phyloP scores from a whole-genome alignment of 2,888 invertebrate genomes.

The Pogonocherus hispidulus region DNA sequence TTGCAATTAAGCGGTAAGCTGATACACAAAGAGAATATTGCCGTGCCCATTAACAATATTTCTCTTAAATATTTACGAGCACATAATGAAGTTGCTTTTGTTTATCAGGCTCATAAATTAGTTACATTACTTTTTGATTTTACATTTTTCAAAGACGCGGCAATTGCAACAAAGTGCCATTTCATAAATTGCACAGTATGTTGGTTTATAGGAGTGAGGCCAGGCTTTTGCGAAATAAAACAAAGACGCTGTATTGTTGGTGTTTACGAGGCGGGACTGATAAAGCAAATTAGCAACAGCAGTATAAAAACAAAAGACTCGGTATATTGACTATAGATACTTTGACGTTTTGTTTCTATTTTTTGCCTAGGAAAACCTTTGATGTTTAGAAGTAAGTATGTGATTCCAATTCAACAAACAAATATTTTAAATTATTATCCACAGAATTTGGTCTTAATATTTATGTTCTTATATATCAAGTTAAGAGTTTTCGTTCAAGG shows the following conservation, averaged over 20 bases:
- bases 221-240: constrained; percentile 15
- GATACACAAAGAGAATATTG: constrained; percentile 62
- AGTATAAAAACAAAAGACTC: not conserved
- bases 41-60: constrained; percentile 57
- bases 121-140: constrained; percentile 42
- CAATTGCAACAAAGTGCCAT: constrained; percentile 29
- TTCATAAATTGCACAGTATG: constrained; percentile 12
- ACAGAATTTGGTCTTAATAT: too few species aligned
- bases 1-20: constrained; percentile 61
- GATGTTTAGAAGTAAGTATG: too few species aligned
- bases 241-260: not conserved
- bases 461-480: too few species aligned
- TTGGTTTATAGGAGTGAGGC: not conserved
- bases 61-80: constrained; percentile 57
- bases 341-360: too few species aligned
- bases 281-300: not conserved
- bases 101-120: constrained; percentile 51
- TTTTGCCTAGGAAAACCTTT: too few species aligned
- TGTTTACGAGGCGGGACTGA: not conserved
- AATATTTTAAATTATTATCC: too few species aligned
- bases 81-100: constrained; percentile 58
- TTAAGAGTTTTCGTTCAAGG: too few species aligned
- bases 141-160: constrained; percentile 39
- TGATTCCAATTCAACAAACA: too few species aligned
- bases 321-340: too few species aligned